Base-by-base conservation (phyloP, 2,888 invertebrate species). In the Thysanoteuthis rhombus region DNA sequence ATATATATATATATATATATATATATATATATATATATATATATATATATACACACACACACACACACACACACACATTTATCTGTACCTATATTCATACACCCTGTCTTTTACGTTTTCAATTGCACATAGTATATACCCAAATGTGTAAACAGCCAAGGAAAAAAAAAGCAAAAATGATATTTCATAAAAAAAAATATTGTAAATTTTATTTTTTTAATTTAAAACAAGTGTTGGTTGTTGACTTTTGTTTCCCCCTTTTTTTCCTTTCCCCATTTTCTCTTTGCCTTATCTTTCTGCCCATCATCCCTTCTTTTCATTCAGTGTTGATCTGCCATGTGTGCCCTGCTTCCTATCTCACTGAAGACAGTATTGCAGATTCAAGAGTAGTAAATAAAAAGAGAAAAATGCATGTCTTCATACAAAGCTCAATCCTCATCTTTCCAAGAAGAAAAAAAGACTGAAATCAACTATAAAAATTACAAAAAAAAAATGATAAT, bases 201-300 rank as follows among this genome's bases (percentile, higher is more conserved):
- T 75, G 75, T 75, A 75, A 75, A 75, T 75, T 75, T 75, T 75
- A 75, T 75, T 75, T 75, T 75, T 75, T 75, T 75, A 75, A 75
- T 75, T 75, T 75, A 75, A 75, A 75, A 75, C 75, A 75, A 75
- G n/a, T 75, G 75, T 75, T 75, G 75, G 75, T 75, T 75, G 75
- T 75, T 75, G 75, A 75, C 75, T 75, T n/a, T 75, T 75, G 32
- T 75, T 25, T 36, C 75, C n/a, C 75, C n/a, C n/a, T n/a, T 19
- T n/a, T 25, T 25, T 32, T 25, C 58, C 10, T 25, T 32, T 10
- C 58, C 32, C 32, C 32, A 58, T 32, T 58, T 75, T 75, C 52
- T 52, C 52, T 52, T 52, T 52, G 52, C 52, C 52, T 52, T 52
- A 52, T 52, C 52, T 25, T 52, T 52, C 22, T 52, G 52, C 25